Evolutionary conservation across 2,797 vertebrate genomes (phyloP).

Genomic region (Chromis chromis): DNA sequence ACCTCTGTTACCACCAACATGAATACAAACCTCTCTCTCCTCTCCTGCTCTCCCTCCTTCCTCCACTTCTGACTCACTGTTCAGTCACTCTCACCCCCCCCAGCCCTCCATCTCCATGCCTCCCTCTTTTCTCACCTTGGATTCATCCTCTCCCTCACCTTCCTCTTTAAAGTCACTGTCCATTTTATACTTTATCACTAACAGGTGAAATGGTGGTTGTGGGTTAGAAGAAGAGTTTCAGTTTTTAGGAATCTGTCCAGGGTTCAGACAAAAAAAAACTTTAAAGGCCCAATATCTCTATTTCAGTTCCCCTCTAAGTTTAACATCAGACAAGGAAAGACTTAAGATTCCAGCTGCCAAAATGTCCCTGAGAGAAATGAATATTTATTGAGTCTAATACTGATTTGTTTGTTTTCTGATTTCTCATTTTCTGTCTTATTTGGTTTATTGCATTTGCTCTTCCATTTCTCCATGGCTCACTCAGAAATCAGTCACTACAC

Average conservation of each 20-base stretch:
- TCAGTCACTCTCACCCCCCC: conserved; percentile 48
- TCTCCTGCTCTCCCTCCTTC: conserved; percentile 55
- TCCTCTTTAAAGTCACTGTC: not conserved
- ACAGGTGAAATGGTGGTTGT: not conserved
- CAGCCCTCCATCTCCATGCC: conserved; percentile 25
- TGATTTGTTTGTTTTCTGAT: not conserved
- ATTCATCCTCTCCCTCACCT: conserved; percentile 23
- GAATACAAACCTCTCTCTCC: conserved; percentile 77
- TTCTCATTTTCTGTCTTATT: not conserved
- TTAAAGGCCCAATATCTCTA: not conserved
- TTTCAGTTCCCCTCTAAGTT: conserved; percentile 13
- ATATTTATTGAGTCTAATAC: not conserved
- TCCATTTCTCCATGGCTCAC: not conserved
- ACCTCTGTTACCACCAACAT: conserved; percentile 81
- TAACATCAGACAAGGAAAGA: conserved; percentile 6
- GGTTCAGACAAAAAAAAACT: too few relatives aligned
- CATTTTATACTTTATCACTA: not conserved
- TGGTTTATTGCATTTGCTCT: not conserved
- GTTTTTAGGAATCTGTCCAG: not conserved
- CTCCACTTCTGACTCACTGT: conserved; percentile 73
- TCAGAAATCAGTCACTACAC: not conserved
- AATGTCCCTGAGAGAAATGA: not conserved
- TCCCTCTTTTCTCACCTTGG: conserved; percentile 43
- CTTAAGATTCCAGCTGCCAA: not conserved
- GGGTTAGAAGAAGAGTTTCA: not conserved